phyloP scores from a whole-genome alignment of 2,888 invertebrate species.

The Alviniconcha strummeri region DNA sequence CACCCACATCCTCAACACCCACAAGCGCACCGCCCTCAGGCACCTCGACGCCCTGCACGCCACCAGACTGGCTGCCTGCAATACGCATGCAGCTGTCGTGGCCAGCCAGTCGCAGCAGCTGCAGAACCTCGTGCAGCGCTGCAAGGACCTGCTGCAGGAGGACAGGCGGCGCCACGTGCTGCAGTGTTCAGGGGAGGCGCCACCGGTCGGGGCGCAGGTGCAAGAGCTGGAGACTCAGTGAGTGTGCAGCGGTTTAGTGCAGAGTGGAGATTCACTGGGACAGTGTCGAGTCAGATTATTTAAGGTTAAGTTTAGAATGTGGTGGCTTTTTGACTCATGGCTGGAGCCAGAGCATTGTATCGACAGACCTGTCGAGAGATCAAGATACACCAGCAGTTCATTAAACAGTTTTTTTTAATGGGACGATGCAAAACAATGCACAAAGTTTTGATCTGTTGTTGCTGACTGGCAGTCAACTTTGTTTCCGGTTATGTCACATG shows the following conservation, averaged over 20 bases:
- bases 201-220: constrained; percentile 49
- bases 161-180: constrained; percentile 51
- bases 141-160: constrained; percentile 55
- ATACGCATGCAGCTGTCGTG: constrained; percentile 51
- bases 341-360: too few relatives aligned
- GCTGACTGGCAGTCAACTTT: too few relatives aligned
- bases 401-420: too few relatives aligned
- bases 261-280: too few relatives aligned
- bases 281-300: too few relatives aligned
- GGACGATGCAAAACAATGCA: too few relatives aligned
- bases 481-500: too few relatives aligned
- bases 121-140: constrained; percentile 50
- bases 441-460: too few relatives aligned
- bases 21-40: constrained; percentile 38
- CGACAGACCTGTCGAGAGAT: too few relatives aligned
- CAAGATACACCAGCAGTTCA: too few relatives aligned
- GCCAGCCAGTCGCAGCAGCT: constrained; percentile 48
- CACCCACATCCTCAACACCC: constrained; percentile 52
- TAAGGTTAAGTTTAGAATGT: too few relatives aligned
- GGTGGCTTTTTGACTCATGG: too few relatives aligned
- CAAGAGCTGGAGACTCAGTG: constrained; percentile 41
- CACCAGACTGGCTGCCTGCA: constrained; percentile 43
- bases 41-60: constrained; percentile 35
- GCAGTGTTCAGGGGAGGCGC: constrained; percentile 50
- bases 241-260: neutral